Base-by-base conservation (phyloP, 2,797 vertebrate genomes). In the Balearica regulorum region DNA sequence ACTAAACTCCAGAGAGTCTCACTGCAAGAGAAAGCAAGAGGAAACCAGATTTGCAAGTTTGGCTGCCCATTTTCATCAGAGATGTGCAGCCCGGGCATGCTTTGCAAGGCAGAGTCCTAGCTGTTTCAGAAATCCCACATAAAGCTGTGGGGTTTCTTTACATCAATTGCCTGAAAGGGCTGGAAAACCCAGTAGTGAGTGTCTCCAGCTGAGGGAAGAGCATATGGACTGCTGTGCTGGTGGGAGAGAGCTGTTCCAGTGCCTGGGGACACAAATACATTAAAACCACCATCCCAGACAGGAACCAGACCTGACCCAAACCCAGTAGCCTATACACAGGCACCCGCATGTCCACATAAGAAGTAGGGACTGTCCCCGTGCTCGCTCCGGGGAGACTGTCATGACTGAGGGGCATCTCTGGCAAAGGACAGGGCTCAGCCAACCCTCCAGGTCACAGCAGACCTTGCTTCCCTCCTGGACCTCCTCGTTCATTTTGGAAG, bases 11-110 rank as follows among this genome's bases (percentile, higher is more conserved):
- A 62, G 43, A 68, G 29, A 87, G 51, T n/a, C 48, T 70, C 0
- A 5, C 21, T 73, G 58, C 17, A 55, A 37, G 33, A 89, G 35
- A 84, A 69, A 82, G 46, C 2, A 3, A 82, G 28, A 80, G 41
- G 39, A 90, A 95, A 90, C 75, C 68, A 80, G 53, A 79, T 89
- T 70, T 91, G 81, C 89, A 37, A n/a, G 71, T 68, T 33, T 26
- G 44, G 51, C 48, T 77, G 54, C 60, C 80, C 17, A 0, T 84
- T 87, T 53, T 49, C 64, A 54, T 20, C 65, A 66, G 44, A 43
- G 28, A 65, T 41, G 37, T 16, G 21, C 43, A 93, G 88, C 41
- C 83, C 1, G 1, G 73, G 29, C 16, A 68, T 15, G 70, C 72
- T 75, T 44, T 19, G 13, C 0, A 0, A 75, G 41, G 49, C 55